Conservation (phyloP, 1,140 invertebrate genomes). For the Achatina immaculata region DNA sequence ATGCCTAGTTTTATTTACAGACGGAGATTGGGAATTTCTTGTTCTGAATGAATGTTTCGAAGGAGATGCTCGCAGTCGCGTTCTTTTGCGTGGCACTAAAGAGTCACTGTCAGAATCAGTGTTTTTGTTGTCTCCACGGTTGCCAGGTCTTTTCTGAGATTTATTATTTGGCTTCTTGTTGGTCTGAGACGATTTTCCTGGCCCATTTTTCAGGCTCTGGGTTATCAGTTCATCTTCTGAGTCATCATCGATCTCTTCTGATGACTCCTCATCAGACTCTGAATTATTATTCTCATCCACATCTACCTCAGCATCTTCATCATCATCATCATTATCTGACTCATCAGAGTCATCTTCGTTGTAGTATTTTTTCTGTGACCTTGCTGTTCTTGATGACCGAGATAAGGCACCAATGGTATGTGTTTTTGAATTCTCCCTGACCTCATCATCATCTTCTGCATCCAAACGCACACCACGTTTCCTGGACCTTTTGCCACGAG, state of each 20-base stretch:
- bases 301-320: conserved; percentile 21
- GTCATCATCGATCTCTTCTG: conserved; percentile 22
- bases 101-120: conserved; percentile 10
- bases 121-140: not conserved
- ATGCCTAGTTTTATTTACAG: not conserved
- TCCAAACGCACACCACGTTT: conserved; percentile 12
- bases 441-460: conserved; percentile 48
- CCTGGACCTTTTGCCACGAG: conserved; percentile 37
- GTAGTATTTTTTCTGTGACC: conserved; percentile 31
- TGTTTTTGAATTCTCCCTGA: conserved; percentile 28
- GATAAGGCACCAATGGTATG: not conserved
- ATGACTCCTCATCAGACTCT: conserved; percentile 12
- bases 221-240: conserved; percentile 30
- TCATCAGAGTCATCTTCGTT: conserved; percentile 29
- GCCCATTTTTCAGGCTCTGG: not conserved
- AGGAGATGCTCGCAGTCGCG: conserved; percentile 4
- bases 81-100: not conserved
- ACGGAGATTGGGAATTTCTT: not conserved
- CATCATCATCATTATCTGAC: conserved; percentile 24
- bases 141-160: not conserved
- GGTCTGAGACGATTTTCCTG: not conserved
- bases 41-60: not conserved
- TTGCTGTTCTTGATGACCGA: conserved; percentile 7
- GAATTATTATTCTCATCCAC: conserved; percentile 28
- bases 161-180: not conserved